Evolutionary conservation across 2,888 invertebrate species (phyloP).

Genomic region (Phalera bucephala): DNA sequence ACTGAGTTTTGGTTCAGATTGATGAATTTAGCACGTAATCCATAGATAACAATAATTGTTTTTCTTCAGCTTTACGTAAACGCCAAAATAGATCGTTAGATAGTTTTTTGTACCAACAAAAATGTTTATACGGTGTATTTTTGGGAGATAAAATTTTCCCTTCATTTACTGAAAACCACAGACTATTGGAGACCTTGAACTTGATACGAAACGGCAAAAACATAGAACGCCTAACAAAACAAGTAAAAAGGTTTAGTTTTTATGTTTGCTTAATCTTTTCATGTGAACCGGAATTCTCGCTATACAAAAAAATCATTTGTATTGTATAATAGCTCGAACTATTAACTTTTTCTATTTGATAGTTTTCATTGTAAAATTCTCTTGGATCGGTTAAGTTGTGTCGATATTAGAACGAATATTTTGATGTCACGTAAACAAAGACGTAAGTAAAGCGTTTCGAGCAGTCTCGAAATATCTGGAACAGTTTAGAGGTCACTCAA

Average conservation of each 20-base stretch:
- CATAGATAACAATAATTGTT: too few relatives aligned
- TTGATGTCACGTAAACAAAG: too few relatives aligned
- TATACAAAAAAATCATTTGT: conserved; percentile 34
- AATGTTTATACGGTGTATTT: background rate
- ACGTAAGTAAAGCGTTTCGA: too few relatives aligned
- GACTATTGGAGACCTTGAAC: conserved; percentile 32
- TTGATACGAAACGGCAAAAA: conserved; percentile 14
- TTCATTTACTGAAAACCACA: conserved; percentile 8
- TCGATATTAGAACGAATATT: background rate
- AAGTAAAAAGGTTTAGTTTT: conserved; percentile 23
- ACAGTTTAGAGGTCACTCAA: too few relatives aligned
- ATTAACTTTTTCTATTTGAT: conserved; percentile 25
- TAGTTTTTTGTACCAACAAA: too few relatives aligned
- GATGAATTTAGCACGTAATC: too few relatives aligned
- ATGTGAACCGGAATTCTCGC: conserved; percentile 39
- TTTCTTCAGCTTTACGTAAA: too few relatives aligned
- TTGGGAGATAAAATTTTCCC: conserved; percentile 4
- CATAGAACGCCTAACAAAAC: conserved; percentile 24
- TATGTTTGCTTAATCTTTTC: conserved; percentile 36
- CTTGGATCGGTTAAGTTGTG: background rate
- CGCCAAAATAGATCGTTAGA: too few relatives aligned
- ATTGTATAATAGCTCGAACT: conserved; percentile 30
- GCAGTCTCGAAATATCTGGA: too few relatives aligned
- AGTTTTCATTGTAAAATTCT: conserved; percentile 19
- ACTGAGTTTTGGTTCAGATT: too few relatives aligned